Conservation (phyloP, 2,797 vertebrate genomes). For the Myotis pilosus region DNA sequence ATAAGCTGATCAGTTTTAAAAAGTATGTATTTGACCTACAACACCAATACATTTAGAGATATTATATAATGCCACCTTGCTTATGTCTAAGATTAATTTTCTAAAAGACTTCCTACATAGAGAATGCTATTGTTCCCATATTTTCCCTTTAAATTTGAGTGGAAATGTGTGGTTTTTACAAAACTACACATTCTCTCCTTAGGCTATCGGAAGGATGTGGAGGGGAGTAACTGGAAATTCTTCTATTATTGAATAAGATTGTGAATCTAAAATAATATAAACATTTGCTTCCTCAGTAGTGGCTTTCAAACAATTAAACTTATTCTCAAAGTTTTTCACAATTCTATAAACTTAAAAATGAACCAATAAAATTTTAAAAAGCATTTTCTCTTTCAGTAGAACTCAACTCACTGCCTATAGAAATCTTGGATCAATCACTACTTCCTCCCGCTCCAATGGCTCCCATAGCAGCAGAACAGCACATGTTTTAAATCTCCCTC, state of each 20-base stretch:
- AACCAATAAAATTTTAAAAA: neutral
- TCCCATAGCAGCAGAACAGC: neutral
- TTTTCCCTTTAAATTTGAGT: slow-evolving; percentile 18
- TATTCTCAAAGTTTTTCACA: neutral
- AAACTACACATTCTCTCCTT: neutral
- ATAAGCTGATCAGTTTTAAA: neutral
- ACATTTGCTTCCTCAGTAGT: neutral
- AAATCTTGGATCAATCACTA: neutral
- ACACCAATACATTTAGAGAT: neutral
- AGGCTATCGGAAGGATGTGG: neutral
- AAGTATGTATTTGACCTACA: neutral
- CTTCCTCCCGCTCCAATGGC: neutral
- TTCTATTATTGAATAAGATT: slow-evolving; percentile 1
- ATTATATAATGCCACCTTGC: neutral
- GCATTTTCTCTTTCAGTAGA: neutral
- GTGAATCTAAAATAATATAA: slow-evolving; percentile 2
- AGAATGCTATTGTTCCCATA: neutral
- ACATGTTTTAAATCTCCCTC: neutral
- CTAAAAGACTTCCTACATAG: neutral
- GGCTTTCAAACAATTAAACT: neutral
- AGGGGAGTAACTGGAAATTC: neutral
- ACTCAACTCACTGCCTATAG: neutral
- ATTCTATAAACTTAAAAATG: neutral
- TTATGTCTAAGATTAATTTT: neutral
- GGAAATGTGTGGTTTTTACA: neutral